Base-by-base conservation (phyloP, 1,140 invertebrate species). In the Macrotrachela quadricornifera region DNA sequence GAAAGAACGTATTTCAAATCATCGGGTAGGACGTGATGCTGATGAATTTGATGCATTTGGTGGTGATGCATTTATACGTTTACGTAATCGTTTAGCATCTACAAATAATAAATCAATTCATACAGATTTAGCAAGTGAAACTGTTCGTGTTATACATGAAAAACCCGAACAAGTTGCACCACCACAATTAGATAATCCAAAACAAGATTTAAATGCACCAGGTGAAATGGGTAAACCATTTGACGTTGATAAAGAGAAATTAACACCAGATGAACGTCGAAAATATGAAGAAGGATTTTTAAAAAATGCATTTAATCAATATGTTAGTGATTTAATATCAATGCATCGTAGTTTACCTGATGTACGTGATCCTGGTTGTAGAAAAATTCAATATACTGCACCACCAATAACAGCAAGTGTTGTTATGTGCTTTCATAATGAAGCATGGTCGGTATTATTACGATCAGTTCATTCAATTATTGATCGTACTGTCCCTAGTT, bases 251-350 rank as follows among this genome's bases (percentile, higher is more conserved):
- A 76, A 80, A 58, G 85, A 90, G 61, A 63, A 62, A 46, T 71
- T 95, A 58, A 71, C 77, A 52, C 75, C 76, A 0, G 84, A 87
- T 53, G 79, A 85, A 56, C 82, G 85, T 63, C 79, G 80, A 60
- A 76, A 83, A 49, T 84, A 90, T 9, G 82, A 88, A 56, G 79
- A 84, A 57, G 88, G 88, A 13, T 94, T 86, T 84, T 73, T 80
- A 62, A 86, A 90, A 62, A 94, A 95, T 70, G 88, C 87, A 9
- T 94, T 94, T 69, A 95, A 95, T 75, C 86, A 94, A 67, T 94
- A 92, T 64, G 83, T 79, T 51, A 90, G 85, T 63, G 87, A 95
- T 71, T 74, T 90, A 65, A 91, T 95, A 62, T 91, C 86, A 14
- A 77, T 94, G 42, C 80, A 86, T 63, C 75, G 90, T 58, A 77